These are phyloP conservation scores for Vulpes vulpes DNA, from an alignment of 2,113 vertebrate species.

Conservation along the genomic window DNA sequence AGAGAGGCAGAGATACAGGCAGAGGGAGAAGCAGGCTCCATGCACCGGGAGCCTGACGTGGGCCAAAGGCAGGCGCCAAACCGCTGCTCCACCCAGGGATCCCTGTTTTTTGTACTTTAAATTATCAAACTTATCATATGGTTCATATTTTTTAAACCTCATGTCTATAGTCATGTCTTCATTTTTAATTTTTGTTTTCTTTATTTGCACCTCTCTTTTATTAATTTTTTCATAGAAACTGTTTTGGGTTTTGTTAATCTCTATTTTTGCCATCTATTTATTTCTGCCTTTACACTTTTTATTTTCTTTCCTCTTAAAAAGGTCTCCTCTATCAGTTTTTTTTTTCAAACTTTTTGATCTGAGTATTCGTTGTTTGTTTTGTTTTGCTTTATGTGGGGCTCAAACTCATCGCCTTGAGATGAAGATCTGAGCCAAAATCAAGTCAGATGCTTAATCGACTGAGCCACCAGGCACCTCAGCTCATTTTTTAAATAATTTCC, in stretches of 20 bases:
- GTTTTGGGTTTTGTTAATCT: neutral
- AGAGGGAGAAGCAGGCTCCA: too few relatives aligned
- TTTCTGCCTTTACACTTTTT: neutral
- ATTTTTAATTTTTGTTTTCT: slow-evolving; percentile 15
- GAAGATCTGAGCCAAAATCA: neutral
- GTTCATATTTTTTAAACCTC: neutral
- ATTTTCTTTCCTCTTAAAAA: slow-evolving; percentile 26
- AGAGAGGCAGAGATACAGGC: too few relatives aligned
- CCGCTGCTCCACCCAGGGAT: too few relatives aligned
- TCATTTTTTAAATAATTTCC: neutral
- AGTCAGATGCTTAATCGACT: neutral
- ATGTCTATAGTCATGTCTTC: neutral
- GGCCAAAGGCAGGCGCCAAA: too few relatives aligned
- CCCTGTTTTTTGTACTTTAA: neutral
- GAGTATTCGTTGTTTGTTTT: neutral
- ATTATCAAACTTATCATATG: neutral
- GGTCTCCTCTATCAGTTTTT: neutral
- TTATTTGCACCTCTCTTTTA: neutral
- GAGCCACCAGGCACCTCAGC: neutral
- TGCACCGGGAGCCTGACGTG: too few relatives aligned
- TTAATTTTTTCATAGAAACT: neutral
- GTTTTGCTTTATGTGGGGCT: neutral
- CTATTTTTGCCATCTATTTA: neutral
- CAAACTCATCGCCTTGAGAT: neutral
- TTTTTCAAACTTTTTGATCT: neutral